Evolutionary conservation across 2,113 vertebrate genomes (phyloP).

Genomic region (Callithrix jacchus): DNA sequence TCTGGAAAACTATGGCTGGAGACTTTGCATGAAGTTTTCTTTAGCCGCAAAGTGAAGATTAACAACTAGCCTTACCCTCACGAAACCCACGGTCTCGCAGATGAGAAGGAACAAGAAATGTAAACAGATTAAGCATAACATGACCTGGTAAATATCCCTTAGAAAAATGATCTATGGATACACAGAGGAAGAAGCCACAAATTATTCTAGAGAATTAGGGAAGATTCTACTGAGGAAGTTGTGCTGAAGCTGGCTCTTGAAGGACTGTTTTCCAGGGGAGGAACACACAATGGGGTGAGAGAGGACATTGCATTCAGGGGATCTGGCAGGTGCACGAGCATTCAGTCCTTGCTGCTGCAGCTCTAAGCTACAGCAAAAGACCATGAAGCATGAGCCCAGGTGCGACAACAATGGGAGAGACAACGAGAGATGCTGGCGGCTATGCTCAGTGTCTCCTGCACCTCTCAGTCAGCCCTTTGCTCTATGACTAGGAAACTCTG

Average conservation of each 20-base stretch:
- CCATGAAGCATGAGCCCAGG: neutral
- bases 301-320: neutral
- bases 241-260: neutral
- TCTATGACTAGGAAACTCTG: neutral
- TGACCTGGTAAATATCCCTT: neutral
- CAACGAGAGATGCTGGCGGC: neutral
- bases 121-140: neutral
- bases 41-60: neutral
- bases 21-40: constrained; percentile 2
- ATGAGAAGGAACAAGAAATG: neutral
- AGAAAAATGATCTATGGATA: neutral
- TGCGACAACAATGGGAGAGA: neutral
- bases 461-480: neutral
- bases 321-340: accelerated
- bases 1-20: neutral
- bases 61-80: neutral
- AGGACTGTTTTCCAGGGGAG: neutral
- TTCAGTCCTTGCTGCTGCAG: neutral
- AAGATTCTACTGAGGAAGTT: neutral
- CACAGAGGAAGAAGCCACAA: neutral
- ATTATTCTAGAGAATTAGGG: neutral
- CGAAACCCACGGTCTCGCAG: neutral
- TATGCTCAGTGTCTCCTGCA: neutral
- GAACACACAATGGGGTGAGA: accelerated
- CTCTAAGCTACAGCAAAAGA: neutral